Percentiles rank a stretch among this genome's conserved stretches.
Conservation (phyloP, 2,113 vertebrate species). For the Spermophilus dauricus region DNA sequence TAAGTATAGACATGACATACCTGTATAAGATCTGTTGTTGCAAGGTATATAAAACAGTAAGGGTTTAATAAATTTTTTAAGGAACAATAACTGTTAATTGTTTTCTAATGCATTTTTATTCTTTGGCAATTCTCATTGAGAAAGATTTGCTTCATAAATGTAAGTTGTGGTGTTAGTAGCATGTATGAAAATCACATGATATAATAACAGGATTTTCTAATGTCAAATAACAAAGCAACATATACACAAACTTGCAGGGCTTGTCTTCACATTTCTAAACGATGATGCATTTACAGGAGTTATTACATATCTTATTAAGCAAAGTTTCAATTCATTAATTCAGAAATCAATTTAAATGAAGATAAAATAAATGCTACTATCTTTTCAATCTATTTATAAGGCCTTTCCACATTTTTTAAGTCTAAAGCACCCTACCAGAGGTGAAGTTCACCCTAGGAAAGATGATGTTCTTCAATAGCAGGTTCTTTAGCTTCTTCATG, state of each 20-base stretch:
- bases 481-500: background rate
- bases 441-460: background rate
- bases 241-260: background rate
- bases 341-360: constrained; percentile 35
- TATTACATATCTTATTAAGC: background rate
- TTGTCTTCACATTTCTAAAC: background rate
- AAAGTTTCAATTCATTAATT: background rate
- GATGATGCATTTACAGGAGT: background rate
- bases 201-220: background rate
- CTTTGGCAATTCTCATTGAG: background rate
- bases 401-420: background rate
- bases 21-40: background rate
- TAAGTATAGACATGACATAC: background rate
- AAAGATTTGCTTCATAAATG: background rate
- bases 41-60: background rate
- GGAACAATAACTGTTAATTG: constrained; percentile 6
- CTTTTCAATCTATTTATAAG: background rate
- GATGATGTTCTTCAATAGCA: background rate
- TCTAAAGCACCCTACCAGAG: background rate
- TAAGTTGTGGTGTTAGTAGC: background rate
- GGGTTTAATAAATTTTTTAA: background rate
- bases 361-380: background rate
- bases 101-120: background rate
- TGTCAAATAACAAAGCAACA: background rate
- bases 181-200: background rate